Percentiles rank a stretch among this genome's conserved stretches.
These are phyloP conservation scores for Lethrus apterus DNA, from an alignment of 1,140 invertebrate genomes.

Conservation along the genomic window DNA sequence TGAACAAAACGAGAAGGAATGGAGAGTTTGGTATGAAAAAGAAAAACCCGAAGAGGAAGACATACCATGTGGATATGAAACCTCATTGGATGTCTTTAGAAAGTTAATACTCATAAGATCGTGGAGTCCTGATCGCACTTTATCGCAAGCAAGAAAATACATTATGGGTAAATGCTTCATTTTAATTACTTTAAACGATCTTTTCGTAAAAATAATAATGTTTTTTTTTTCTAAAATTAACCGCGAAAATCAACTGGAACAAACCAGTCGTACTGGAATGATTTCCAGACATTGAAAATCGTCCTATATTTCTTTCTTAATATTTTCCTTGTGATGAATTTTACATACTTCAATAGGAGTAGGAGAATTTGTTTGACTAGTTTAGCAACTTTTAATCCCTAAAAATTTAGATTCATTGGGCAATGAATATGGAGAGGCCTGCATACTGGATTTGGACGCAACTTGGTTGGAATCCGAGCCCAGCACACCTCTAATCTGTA, in stretches of 20 bases:
- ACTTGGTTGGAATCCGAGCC: slow-evolving; percentile 87
- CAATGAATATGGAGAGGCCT: slow-evolving; percentile 82
- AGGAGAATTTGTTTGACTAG: background rate
- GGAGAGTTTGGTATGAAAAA: slow-evolving; percentile 91
- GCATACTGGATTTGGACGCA: slow-evolving; percentile 83
- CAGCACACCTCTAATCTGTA: slow-evolving; percentile 82
- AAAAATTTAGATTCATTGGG: slow-evolving; percentile 79
- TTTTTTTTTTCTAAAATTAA: slow-evolving; percentile 14
- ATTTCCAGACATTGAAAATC: too few relatives aligned
- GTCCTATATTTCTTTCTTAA: too few relatives aligned
- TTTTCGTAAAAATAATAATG: slow-evolving; percentile 3
- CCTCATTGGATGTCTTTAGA: slow-evolving; percentile 79
- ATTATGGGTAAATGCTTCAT: slow-evolving; percentile 56
- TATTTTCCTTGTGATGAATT: too few relatives aligned
- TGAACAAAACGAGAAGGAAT: slow-evolving; percentile 77
- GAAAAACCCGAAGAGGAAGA: slow-evolving; percentile 87
- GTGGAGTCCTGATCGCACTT: slow-evolving; percentile 91
- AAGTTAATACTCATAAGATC: slow-evolving; percentile 84
- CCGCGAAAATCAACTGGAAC: too few relatives aligned
- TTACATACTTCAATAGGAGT: too few relatives aligned
- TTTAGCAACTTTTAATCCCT: background rate
- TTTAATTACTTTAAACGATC: slow-evolving; percentile 2
- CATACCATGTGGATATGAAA: slow-evolving; percentile 87
- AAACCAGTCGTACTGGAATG: too few relatives aligned
- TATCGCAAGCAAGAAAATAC: slow-evolving; percentile 89